Conservation (phyloP, 1,140 invertebrate genomes). For the Brachionus asplanchnoidis region DNA sequence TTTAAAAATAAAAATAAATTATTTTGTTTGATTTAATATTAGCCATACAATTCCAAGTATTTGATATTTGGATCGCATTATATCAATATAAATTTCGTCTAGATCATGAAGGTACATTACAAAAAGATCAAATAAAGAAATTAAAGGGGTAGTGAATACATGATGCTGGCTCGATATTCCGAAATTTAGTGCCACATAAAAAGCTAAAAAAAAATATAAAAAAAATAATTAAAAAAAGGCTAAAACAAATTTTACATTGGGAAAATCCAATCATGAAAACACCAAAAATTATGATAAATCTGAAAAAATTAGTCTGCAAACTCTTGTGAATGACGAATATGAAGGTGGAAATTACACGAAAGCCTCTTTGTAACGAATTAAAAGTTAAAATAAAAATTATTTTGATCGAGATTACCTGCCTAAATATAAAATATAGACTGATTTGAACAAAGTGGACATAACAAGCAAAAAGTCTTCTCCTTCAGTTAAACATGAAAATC, state of each 20-base stretch:
- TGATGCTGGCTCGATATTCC: not conserved
- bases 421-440: conserved; percentile 74
- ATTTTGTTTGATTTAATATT: not conserved
- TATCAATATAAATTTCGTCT: not conserved
- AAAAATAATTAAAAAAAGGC: not conserved
- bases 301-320: conserved; percentile 86
- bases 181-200: conserved; percentile 4
- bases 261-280: conserved; percentile 97
- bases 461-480: conserved; percentile 14
- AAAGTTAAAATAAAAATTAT: conserved; percentile 46
- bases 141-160: conserved; percentile 1
- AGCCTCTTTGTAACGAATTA: conserved; percentile 66
- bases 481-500: not conserved
- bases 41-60: not conserved
- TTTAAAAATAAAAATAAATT: conserved; percentile 56
- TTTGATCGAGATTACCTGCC: conserved; percentile 66
- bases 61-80: not conserved
- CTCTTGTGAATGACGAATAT: conserved; percentile 99
- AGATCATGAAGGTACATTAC: not conserved
- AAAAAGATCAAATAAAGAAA: conserved; percentile 8
- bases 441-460: conserved; percentile 5
- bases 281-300: conserved; percentile 90
- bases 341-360: conserved; percentile 94
- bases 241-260: conserved; percentile 65
- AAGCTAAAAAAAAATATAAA: not conserved